phyloP scores from a whole-genome alignment of 2,888 invertebrate species.

The Lamproptera curius region DNA sequence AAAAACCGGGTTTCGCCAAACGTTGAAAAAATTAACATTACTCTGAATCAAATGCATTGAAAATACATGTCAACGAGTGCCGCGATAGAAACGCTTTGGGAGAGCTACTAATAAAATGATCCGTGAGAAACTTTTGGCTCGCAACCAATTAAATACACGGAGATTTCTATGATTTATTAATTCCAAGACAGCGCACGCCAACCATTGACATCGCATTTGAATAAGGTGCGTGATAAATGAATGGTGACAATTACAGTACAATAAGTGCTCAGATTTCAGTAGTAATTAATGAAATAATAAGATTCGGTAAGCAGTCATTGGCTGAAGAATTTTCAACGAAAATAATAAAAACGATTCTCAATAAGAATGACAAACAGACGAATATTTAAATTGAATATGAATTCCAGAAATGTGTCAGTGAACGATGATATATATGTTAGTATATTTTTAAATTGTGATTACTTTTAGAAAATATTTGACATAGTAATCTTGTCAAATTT shows the following conservation, averaged over 20 bases:
- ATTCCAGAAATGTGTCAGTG: background rate
- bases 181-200: slow-evolving; percentile 29
- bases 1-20: too few relatives aligned
- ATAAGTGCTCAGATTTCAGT: background rate
- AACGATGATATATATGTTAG: background rate
- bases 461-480: background rate
- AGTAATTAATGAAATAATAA: slow-evolving; percentile 7
- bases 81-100: slow-evolving; percentile 25
- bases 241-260: slow-evolving; percentile 9
- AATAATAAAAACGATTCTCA: background rate
- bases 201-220: slow-evolving; percentile 23
- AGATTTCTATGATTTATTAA: slow-evolving; percentile 32
- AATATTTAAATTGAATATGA: background rate
- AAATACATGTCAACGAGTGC: slow-evolving; percentile 14
- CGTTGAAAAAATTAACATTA: too few relatives aligned
- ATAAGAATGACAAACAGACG: background rate
- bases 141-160: slow-evolving; percentile 28
- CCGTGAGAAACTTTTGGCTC: slow-evolving; percentile 30
- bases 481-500: background rate
- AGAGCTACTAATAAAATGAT: slow-evolving; percentile 33
- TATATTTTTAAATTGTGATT: background rate
- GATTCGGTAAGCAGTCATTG: slow-evolving; percentile 13
- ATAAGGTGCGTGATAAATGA: slow-evolving; percentile 7
- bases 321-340: background rate
- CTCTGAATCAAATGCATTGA: slow-evolving; percentile 11